phyloP scores from a whole-genome alignment of 2,888 invertebrate genomes.

The Coronaproctus castanopsis region DNA sequence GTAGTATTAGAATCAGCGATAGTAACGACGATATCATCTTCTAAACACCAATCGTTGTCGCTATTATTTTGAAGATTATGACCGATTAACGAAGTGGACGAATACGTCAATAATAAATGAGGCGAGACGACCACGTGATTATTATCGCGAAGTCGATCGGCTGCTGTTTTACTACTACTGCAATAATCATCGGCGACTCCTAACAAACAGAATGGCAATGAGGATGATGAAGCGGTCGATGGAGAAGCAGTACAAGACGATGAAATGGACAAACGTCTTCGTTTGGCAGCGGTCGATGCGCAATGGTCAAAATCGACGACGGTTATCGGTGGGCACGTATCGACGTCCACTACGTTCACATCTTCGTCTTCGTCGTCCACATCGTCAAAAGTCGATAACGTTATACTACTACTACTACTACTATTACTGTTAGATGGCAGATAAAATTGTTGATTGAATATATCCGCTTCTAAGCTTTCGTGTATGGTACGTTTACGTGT shows the following conservation, averaged over 20 bases:
- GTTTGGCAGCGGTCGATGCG: neutral
- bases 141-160: slow-evolving; percentile 17
- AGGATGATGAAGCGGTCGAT: too few relatives aligned
- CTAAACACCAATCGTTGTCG: neutral
- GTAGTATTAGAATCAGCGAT: neutral
- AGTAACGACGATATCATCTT: slow-evolving; percentile 2
- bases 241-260: slow-evolving; percentile 5
- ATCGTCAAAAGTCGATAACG: slow-evolving; percentile 33
- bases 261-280: neutral
- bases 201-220: too few relatives aligned
- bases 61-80: neutral
- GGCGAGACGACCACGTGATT: too few relatives aligned
- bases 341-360: slow-evolving; percentile 27
- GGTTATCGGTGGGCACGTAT: slow-evolving; percentile 18
- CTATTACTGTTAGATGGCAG: slow-evolving; percentile 46
- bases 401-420: slow-evolving; percentile 12
- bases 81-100: slow-evolving; percentile 2
- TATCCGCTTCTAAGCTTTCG: slow-evolving; percentile 45
- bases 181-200: too few relatives aligned
- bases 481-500: slow-evolving; percentile 32
- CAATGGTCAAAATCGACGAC: neutral
- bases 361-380: slow-evolving; percentile 33
- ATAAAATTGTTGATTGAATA: slow-evolving; percentile 48
- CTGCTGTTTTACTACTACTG: slow-evolving; percentile 15
- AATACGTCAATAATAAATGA: too few relatives aligned